Evolutionary conservation across 2,888 invertebrate species (phyloP).

Genomic region (Aspidiotus destructor): DNA sequence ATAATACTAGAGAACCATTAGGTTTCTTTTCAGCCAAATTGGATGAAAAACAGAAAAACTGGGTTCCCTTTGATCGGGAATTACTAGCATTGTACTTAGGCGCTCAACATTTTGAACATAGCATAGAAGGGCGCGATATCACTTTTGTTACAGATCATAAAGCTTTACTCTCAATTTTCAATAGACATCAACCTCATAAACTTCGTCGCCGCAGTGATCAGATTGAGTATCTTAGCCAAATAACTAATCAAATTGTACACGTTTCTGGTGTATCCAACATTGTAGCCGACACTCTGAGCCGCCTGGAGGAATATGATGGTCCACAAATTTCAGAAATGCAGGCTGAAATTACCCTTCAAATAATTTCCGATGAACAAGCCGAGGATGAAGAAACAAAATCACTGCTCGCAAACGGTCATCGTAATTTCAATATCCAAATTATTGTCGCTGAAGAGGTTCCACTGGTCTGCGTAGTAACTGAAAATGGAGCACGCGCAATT

Average conservation of each 20-base stretch:
- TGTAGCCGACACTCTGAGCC: constrained; percentile 1
- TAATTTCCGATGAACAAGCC: neutral
- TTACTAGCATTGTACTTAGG: neutral
- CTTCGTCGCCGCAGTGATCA: neutral
- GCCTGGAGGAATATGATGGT: neutral
- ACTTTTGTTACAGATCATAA: no score
- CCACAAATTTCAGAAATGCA: neutral
- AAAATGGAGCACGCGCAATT: neutral
- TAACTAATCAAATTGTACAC: neutral
- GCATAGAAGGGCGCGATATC: neutral
- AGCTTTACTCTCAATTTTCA: neutral
- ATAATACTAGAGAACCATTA: neutral
- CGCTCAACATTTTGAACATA: constrained; percentile 1
- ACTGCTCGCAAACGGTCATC: neutral
- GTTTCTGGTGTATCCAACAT: neutral
- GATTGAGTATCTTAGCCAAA: neutral
- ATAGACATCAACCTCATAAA: neutral
- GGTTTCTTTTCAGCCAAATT: neutral
- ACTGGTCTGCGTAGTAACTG: neutral
- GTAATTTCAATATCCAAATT: neutral
- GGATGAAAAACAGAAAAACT: neutral
- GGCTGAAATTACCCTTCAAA: neutral
- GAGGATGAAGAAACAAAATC: no score
- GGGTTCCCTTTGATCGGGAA: neutral
- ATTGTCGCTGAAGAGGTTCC: neutral